Evolutionary conservation across 2,797 vertebrate genomes (phyloP).

Genomic region (Argyrosomus regius): DNA sequence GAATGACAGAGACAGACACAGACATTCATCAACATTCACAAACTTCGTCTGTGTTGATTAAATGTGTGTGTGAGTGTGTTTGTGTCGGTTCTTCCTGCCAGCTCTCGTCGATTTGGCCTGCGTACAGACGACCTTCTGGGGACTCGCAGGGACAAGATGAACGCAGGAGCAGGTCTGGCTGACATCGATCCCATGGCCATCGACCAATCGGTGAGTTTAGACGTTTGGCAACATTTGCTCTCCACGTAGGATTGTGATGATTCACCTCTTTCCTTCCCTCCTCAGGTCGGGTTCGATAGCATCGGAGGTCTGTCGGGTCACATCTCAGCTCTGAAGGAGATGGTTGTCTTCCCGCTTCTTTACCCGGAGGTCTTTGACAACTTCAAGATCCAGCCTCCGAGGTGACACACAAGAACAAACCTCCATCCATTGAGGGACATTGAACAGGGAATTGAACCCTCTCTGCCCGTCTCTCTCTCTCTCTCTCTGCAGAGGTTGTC

Average conservation of each 20-base stretch:
- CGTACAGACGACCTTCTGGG: conserved; percentile 85
- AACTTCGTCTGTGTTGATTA: neutral
- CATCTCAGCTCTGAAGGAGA: conserved; percentile 92
- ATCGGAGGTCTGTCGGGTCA: conserved; percentile 91
- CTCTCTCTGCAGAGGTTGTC: conserved; percentile 86
- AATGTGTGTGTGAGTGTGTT: neutral
- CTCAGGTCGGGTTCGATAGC: conserved; percentile 89
- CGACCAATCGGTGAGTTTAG: conserved; percentile 85
- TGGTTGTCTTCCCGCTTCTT: conserved; percentile 93
- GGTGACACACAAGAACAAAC: conserved; percentile 73
- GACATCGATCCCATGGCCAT: conserved; percentile 92
- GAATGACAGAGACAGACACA: too few relatives aligned
- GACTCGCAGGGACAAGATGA: conserved; percentile 86
- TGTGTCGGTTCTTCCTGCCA: conserved; percentile 50
- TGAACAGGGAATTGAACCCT: too few relatives aligned
- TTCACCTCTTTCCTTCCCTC: neutral
- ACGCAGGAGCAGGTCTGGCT: conserved; percentile 87
- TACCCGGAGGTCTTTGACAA: conserved; percentile 95
- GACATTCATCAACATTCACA: neutral
- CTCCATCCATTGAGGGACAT: too few relatives aligned
- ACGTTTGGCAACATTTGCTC: neutral
- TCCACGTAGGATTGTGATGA: neutral
- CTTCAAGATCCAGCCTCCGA: conserved; percentile 94
- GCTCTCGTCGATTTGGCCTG: conserved; percentile 88
- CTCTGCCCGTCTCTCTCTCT: neutral